A percentile compares a stretch with the other conserved stretches of the same genome.
phyloP scores from a whole-genome alignment of 2,888 invertebrate species.

The Eucera pruinosa region DNA sequence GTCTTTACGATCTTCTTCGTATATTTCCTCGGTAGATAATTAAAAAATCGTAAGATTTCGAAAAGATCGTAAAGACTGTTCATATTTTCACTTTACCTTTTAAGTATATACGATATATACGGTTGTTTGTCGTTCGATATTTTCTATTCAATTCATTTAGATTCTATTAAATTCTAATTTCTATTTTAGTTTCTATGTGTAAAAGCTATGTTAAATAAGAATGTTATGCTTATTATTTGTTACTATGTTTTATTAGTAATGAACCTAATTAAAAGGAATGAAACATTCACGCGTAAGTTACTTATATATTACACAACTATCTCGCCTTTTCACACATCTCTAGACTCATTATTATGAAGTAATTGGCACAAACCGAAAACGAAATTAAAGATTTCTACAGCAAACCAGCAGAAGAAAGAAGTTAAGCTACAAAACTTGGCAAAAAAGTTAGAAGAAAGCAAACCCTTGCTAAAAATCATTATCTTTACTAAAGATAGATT shows the following conservation, averaged over 20 bases:
- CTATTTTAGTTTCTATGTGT: background rate
- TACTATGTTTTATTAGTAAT: constrained; percentile 2
- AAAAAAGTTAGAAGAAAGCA: constrained; percentile 61
- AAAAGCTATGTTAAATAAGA: constrained; percentile 20
- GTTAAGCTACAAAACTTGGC: constrained; percentile 64
- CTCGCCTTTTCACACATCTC: constrained; percentile 11
- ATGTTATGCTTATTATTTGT: constrained; percentile 11
- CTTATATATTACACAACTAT: constrained; percentile 9
- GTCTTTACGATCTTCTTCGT: constrained; percentile 25
- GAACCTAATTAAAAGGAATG: constrained; percentile 7
- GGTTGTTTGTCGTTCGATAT: constrained; percentile 23
- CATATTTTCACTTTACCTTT: constrained; percentile 27
- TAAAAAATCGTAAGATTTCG: background rate
- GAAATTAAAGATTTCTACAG: constrained; percentile 50
- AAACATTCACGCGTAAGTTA: constrained; percentile 1
- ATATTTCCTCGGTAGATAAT: constrained; percentile 3
- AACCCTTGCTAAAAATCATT: constrained; percentile 58
- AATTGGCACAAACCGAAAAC: constrained; percentile 40
- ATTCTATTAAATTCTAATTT: background rate
- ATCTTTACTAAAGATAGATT: constrained; percentile 46
- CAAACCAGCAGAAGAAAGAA: constrained; percentile 57
- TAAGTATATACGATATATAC: constrained; percentile 9
- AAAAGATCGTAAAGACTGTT: constrained; percentile 32
- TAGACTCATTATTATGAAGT: constrained; percentile 27
- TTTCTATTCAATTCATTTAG: background rate